Percentiles rank a stretch among this genome's conserved stretches.
phyloP scores from a whole-genome alignment of 2,113 vertebrate genomes.

The Equus quagga region DNA sequence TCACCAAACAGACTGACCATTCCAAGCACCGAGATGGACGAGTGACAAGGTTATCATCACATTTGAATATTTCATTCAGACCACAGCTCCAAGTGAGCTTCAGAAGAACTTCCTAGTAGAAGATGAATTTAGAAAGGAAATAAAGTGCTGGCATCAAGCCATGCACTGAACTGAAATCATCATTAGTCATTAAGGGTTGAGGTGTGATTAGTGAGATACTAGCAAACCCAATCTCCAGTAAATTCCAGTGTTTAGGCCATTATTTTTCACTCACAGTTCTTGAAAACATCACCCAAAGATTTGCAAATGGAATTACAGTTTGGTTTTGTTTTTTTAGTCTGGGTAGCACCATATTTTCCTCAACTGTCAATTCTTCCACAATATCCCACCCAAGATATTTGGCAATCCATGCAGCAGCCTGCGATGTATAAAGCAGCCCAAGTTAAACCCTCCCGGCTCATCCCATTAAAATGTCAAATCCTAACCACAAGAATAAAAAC shows the following conservation, averaged over 20 bases:
- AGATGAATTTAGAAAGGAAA: constrained; percentile 7
- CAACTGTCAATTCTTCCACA: constrained; percentile 52
- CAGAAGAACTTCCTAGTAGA: background rate
- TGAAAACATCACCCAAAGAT: constrained; percentile 54
- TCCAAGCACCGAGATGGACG: constrained; percentile 31
- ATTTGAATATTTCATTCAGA: background rate
- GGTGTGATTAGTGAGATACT: background rate
- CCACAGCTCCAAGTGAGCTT: background rate
- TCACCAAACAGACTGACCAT: background rate
- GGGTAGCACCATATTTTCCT: constrained; percentile 84
- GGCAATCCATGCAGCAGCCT: constrained; percentile 69
- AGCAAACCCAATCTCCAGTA: background rate
- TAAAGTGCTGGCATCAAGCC: background rate
- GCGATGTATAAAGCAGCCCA: background rate
- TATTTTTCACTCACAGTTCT: background rate
- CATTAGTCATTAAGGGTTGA: background rate
- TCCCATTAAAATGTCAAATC: background rate
- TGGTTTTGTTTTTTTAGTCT: background rate
- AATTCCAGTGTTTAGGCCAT: constrained; percentile 55
- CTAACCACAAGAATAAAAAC: constrained; percentile 57
- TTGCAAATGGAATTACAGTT: constrained; percentile 53
- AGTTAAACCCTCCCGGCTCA: background rate
- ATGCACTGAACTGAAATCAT: background rate
- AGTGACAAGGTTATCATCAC: constrained; percentile 36
- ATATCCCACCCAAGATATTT: constrained; percentile 44